Conservation (phyloP, 2,888 invertebrate species). For the Oxytorus armatus region DNA sequence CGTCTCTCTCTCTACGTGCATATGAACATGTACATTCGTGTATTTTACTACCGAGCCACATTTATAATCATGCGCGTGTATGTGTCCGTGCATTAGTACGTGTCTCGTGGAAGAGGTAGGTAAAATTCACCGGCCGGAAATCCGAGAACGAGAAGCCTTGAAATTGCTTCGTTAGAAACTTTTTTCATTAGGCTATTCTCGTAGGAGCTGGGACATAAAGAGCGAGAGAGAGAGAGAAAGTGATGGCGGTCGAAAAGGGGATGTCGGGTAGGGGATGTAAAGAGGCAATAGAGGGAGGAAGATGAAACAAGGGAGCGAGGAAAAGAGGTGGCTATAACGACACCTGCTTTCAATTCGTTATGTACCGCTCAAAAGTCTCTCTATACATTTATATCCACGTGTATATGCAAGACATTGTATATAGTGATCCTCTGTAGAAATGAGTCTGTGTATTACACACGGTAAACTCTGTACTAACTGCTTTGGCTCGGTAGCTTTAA, state of each 20-base stretch:
- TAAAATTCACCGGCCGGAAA: slow-evolving; percentile 66
- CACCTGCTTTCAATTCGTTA: slow-evolving; percentile 69
- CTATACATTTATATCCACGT: slow-evolving; percentile 25
- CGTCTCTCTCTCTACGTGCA: background rate
- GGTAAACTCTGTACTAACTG: slow-evolving; percentile 57
- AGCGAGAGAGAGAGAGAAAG: slow-evolving; percentile 21
- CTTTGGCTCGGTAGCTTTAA: slow-evolving; percentile 60
- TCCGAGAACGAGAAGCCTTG: slow-evolving; percentile 69
- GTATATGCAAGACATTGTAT: slow-evolving; percentile 21
- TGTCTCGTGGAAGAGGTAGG: slow-evolving; percentile 42
- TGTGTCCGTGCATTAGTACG: too few species aligned
- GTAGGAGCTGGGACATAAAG: slow-evolving; percentile 51
- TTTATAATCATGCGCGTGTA: slow-evolving; percentile 48
- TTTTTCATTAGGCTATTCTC: slow-evolving; percentile 69
- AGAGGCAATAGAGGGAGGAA: slow-evolving; percentile 19
- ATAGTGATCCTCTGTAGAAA: slow-evolving; percentile 30
- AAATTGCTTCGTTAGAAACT: slow-evolving; percentile 70
- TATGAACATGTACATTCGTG: background rate
- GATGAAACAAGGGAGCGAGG: slow-evolving; percentile 54
- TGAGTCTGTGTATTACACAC: slow-evolving; percentile 55
- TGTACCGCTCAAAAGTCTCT: slow-evolving; percentile 58
- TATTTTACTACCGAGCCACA: background rate
- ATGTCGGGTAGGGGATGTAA: slow-evolving; percentile 31
- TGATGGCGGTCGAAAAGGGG: slow-evolving; percentile 6
- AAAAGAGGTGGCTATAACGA: slow-evolving; percentile 61